Conservation (phyloP, 2,113 vertebrate genomes). For the Pipra filicauda region DNA sequence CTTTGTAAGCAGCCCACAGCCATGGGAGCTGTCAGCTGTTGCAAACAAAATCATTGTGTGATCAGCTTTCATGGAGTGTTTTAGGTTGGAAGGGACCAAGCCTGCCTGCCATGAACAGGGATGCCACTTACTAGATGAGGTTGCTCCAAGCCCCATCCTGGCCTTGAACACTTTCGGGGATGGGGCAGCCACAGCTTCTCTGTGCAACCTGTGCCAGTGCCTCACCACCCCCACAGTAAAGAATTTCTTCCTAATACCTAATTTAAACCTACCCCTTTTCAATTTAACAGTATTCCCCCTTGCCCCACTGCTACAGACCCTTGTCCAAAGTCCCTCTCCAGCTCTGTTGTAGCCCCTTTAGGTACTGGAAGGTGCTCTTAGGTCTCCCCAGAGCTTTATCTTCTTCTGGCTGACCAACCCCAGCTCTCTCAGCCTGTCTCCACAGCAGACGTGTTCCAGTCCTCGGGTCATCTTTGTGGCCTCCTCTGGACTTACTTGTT, state of each 20-base stretch:
- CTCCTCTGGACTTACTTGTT: not conserved
- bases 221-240: not conserved
- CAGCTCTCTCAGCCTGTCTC: not conserved
- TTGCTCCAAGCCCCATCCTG: not conserved
- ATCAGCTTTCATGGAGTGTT: not conserved
- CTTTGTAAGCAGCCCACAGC: not conserved
- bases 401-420: not conserved
- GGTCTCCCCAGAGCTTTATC: not conserved
- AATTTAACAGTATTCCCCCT: not conserved
- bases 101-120: not conserved
- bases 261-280: not conserved
- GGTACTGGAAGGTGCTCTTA: not conserved
- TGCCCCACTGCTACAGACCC: not conserved
- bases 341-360: not conserved
- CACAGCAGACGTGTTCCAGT: not conserved
- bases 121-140: too few relatives aligned
- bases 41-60: not conserved
- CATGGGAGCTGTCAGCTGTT: fast-evolving
- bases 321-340: not conserved
- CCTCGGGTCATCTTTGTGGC: not conserved
- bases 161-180: not conserved
- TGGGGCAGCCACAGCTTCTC: not conserved
- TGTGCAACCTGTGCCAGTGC: not conserved
- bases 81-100: not conserved
- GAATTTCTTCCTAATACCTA: not conserved